Conservation (phyloP, 2,888 invertebrate species). For the Ischnus inquisitorius region DNA sequence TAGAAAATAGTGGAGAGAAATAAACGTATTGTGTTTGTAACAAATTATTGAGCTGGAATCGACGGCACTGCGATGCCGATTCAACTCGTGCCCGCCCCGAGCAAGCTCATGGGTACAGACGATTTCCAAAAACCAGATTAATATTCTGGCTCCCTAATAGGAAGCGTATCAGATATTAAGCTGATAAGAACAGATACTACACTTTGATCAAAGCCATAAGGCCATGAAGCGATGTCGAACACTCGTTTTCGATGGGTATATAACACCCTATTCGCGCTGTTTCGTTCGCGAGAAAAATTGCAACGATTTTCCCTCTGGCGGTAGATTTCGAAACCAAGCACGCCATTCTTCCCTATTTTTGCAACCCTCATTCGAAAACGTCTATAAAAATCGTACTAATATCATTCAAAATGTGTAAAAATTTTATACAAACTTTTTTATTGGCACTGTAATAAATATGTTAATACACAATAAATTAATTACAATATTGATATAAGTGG, state of each 20-base stretch:
- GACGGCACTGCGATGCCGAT: conserved; percentile 3
- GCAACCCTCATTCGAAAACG: background rate
- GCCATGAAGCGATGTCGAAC: conserved; percentile 34
- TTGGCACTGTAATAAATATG: too few species aligned
- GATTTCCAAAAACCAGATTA: conserved; percentile 8
- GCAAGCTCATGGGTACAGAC: conserved; percentile 4
- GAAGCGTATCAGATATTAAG: conserved; percentile 40
- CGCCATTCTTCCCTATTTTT: background rate
- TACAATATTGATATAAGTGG: too few species aligned
- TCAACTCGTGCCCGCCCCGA: conserved; percentile 9
- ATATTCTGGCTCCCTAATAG: conserved; percentile 36
- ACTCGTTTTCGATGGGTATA: background rate
- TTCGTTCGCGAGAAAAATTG: conserved; percentile 12
- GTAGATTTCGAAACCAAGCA: background rate
- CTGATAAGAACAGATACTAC: conserved; percentile 47
- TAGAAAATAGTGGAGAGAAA: too few species aligned
- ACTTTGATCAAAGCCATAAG: conserved; percentile 42
- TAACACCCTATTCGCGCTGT: background rate
- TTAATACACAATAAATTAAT: too few species aligned
- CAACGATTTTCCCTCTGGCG: background rate
- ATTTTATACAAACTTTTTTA: too few species aligned
- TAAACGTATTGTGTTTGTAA: background rate
- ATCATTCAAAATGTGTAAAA: too few species aligned
- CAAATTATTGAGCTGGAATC: background rate
- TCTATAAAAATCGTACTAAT: too few species aligned